A percentile compares a stretch with the other conserved stretches of the same genome.
Evolutionary conservation across 1,140 invertebrate genomes (phyloP).

Genomic region (Dufourea novaeangliae): DNA sequence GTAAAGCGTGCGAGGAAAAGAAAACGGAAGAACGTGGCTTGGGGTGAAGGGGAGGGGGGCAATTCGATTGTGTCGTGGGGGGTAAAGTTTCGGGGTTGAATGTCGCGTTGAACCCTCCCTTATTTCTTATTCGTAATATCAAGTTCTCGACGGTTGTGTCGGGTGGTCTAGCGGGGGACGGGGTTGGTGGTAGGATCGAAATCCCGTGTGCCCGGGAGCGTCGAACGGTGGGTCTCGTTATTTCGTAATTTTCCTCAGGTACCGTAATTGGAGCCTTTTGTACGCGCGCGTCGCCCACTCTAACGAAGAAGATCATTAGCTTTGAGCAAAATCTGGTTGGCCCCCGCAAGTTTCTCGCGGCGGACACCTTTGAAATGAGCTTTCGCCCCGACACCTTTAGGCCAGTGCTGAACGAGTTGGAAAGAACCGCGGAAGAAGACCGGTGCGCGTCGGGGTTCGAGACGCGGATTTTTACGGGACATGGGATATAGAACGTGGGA

Average conservation of each 20-base stretch:
- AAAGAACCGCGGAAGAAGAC: constrained; percentile 44
- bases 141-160: background rate
- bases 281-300: constrained; percentile 44
- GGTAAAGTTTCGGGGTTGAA: background rate
- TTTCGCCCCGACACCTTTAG: constrained; percentile 49
- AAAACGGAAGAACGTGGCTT: background rate
- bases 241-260: constrained; percentile 50
- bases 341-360: constrained; percentile 48
- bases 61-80: too few relatives aligned
- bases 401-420: constrained; percentile 29
- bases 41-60: background rate
- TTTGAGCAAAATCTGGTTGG: constrained; percentile 49
- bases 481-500: constrained; percentile 20
- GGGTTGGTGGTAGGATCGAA: constrained; percentile 26
- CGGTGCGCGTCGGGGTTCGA: constrained; percentile 47
- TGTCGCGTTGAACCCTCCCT: background rate
- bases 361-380: constrained; percentile 49
- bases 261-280: constrained; percentile 48
- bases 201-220: constrained; percentile 46
- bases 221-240: constrained; percentile 51
- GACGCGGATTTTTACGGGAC: constrained; percentile 68
- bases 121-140: constrained; percentile 29
- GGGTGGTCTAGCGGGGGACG: background rate
- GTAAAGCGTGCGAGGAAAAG: background rate
- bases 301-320: constrained; percentile 55